These are phyloP conservation scores for Pseudocheirus occidentalis DNA, from an alignment of 2,797 vertebrate species.

Conservation along the genomic window DNA sequence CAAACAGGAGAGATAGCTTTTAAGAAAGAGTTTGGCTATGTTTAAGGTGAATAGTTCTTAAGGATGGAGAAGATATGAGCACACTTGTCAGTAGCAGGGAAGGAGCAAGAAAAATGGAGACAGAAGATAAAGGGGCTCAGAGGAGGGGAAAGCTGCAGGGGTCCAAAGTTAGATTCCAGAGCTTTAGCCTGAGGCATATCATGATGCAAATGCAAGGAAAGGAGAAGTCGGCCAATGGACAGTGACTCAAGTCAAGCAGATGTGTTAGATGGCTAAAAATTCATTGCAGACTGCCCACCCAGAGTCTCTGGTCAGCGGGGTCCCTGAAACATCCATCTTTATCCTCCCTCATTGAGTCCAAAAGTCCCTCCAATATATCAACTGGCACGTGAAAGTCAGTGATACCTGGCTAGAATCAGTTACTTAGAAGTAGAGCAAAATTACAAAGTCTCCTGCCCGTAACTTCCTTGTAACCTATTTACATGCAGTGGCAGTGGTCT, in stretches of 20 bases:
- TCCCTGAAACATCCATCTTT: too few relatives aligned
- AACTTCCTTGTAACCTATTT: not conserved
- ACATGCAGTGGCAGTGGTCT: not conserved
- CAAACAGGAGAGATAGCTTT: not conserved
- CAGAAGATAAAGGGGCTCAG: not conserved
- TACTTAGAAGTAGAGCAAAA: not conserved
- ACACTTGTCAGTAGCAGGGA: not conserved
- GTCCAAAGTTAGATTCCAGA: too few relatives aligned
- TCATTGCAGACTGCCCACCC: too few relatives aligned
- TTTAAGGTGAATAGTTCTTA: not conserved
- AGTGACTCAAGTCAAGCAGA: too few relatives aligned
- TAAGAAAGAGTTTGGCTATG: not conserved
- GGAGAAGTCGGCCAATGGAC: not conserved
- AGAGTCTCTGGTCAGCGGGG: too few relatives aligned
- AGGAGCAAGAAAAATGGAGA: not conserved
- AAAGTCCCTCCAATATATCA: too few relatives aligned
- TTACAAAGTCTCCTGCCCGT: not conserved
- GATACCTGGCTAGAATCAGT: not conserved
- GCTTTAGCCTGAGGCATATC: not conserved
- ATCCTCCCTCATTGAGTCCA: too few relatives aligned
- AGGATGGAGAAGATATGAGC: not conserved
- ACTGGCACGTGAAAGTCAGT: not conserved
- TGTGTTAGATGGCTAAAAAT: too few relatives aligned
- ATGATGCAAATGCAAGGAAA: not conserved
- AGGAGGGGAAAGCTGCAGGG: too few relatives aligned